Percentiles rank a stretch among this genome's conserved stretches.
These are phyloP conservation scores for Eospalax fontanierii DNA, from an alignment of 2,797 vertebrate genomes.

Conservation along the genomic window DNA sequence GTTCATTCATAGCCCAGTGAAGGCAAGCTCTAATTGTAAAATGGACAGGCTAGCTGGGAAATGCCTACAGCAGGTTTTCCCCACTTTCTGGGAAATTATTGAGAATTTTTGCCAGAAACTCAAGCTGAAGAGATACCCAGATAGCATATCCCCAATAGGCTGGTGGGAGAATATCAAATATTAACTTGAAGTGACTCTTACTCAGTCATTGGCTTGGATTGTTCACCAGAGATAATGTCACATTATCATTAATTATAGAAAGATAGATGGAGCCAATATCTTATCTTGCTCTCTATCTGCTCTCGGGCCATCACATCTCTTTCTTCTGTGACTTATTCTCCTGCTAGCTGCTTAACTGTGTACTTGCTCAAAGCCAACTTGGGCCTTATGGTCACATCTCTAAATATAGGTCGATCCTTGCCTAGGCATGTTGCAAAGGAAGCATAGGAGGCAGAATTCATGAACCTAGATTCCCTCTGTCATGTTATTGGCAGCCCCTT, in stretches of 20 bases:
- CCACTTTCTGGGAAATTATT: background rate
- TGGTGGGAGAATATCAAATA: constrained; percentile 51
- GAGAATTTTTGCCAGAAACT: constrained; percentile 62
- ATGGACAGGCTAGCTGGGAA: background rate
- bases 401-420: background rate
- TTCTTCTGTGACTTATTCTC: background rate
- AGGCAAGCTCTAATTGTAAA: background rate
- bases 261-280: constrained; percentile 33
- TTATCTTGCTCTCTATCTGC: constrained; percentile 50
- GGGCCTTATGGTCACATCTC: background rate
- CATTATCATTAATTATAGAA: constrained; percentile 57
- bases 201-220: constrained; percentile 45
- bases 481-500: background rate
- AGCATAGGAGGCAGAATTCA: constrained; percentile 38
- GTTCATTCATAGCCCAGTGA: fast-evolving
- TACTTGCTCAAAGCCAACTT: background rate
- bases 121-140: background rate
- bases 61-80: background rate
- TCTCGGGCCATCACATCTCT: constrained; percentile 17
- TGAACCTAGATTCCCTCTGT: background rate
- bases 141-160: background rate
- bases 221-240: constrained; percentile 59
- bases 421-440: background rate
- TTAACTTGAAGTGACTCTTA: constrained; percentile 61
- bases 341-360: background rate